Percentiles rank a stretch among this genome's conserved stretches.
Evolutionary conservation across 23 tunicate genomes (phyloP).

Genomic region (Corella eumyota): DNA sequence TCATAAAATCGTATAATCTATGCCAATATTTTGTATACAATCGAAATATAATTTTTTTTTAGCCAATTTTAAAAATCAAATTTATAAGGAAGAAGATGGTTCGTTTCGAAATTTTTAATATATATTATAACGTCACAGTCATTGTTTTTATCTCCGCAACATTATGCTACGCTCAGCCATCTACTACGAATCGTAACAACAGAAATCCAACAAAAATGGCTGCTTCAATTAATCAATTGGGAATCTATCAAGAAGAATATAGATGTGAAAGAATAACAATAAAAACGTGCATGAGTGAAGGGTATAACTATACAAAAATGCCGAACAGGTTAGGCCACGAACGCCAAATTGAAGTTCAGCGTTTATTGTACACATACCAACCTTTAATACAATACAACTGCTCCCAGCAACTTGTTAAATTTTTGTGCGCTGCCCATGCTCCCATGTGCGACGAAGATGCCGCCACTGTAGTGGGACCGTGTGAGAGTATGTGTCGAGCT

Average conservation of each 20-base stretch:
- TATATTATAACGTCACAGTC: no score
- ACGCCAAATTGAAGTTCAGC: conserved; percentile 51
- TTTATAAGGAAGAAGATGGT: no score
- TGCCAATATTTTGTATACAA: no score
- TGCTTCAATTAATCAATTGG: no score
- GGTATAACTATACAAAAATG: conserved; percentile 65
- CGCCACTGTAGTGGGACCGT: conserved; percentile 31
- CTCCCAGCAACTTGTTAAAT: conserved; percentile 34
- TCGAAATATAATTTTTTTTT: no score
- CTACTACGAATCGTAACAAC: no score
- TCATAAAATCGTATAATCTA: no score
- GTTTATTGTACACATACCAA: conserved; percentile 22
- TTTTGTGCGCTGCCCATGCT: conserved; percentile 54
- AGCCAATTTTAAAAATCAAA: no score
- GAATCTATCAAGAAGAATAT: conserved; percentile 18
- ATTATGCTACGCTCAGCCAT: no score
- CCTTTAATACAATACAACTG: conserved; percentile 59
- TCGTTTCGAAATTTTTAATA: no score
- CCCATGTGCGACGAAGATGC: conserved; percentile 62
- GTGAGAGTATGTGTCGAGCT: conserved; percentile 63
- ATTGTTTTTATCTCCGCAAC: no score
- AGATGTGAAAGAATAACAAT: conserved; percentile 52
- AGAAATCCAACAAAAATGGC: no score
- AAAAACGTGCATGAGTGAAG: conserved; percentile 37
- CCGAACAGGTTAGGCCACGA: conserved; percentile 55